Evolutionary conservation across 2,113 vertebrate species (phyloP).

Genomic region (Pomatorhinus ruficollis): DNA sequence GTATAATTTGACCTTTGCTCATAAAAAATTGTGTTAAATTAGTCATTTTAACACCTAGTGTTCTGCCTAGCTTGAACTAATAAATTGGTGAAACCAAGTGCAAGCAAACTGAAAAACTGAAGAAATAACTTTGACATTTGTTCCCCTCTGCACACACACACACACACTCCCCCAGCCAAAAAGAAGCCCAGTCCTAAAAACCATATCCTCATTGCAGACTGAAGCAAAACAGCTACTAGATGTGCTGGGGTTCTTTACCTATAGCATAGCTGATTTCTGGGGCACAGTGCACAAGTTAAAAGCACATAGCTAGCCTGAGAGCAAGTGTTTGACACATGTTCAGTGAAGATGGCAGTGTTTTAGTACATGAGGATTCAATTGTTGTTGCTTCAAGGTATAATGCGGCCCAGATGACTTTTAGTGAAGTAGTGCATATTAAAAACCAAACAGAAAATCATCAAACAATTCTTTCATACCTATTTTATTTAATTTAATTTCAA

Average conservation of each 20-base stretch:
- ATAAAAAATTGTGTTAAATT: slow-evolving; percentile 49
- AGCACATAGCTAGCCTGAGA: neutral
- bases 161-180: accelerated
- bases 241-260: neutral
- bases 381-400: slow-evolving; percentile 67
- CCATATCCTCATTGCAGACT: neutral
- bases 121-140: neutral
- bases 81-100: neutral
- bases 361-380: slow-evolving; percentile 63
- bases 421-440: slow-evolving; percentile 49
- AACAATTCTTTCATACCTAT: slow-evolving; percentile 60
- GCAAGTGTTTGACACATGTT: slow-evolving; percentile 68
- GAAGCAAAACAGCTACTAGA: neutral
- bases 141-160: accelerated
- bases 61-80: neutral
- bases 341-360: slow-evolving; percentile 31
- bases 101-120: neutral
- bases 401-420: slow-evolving; percentile 42
- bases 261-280: neutral
- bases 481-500: slow-evolving; percentile 58
- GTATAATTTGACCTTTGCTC: slow-evolving; percentile 52
- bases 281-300: neutral
- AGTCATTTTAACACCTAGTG: neutral
- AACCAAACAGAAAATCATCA: slow-evolving; percentile 19
- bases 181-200: neutral